Percentiles rank a stretch among this genome's conserved stretches.
phyloP scores from a whole-genome alignment of 2,888 invertebrate genomes.

The Lumbricus terrestris region DNA sequence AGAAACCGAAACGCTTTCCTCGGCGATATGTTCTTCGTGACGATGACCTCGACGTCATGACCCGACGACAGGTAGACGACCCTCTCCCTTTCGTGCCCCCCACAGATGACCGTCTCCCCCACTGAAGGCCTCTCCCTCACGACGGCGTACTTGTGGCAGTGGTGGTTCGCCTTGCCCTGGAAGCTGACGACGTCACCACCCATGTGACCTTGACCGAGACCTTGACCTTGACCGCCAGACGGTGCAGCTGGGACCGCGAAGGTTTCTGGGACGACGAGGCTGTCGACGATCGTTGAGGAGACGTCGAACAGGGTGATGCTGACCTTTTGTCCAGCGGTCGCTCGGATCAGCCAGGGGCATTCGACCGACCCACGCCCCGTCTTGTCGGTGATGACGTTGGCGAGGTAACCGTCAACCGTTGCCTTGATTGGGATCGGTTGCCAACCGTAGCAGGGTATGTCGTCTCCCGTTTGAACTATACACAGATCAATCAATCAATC shows the following conservation, averaged over 20 bases:
- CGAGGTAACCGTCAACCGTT: conserved; percentile 22
- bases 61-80: conserved; percentile 28
- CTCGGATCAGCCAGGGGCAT: conserved; percentile 37
- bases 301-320: conserved; percentile 35
- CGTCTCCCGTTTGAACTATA: conserved; percentile 19
- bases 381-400: conserved; percentile 30
- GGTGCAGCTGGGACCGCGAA: background rate
- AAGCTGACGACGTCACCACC: conserved; percentile 28
- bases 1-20: conserved; percentile 28
- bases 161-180: conserved; percentile 4
- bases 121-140: conserved; percentile 5
- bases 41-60: conserved; percentile 25
- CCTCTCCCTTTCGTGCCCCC: conserved; percentile 24
- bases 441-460: conserved; percentile 17
- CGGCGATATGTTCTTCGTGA: conserved; percentile 28
- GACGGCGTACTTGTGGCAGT: conserved; percentile 11
- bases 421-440: conserved; percentile 7
- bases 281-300: background rate
- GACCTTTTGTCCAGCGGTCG: conserved; percentile 32
- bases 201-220: conserved; percentile 18
- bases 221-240: conserved; percentile 17
- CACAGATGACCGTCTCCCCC: conserved; percentile 32
- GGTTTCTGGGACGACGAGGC: background rate
- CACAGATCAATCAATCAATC: too few relatives aligned
- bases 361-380: conserved; percentile 25